phyloP scores from a whole-genome alignment of 2,888 invertebrate species.

The Polyommatus iphigenia region DNA sequence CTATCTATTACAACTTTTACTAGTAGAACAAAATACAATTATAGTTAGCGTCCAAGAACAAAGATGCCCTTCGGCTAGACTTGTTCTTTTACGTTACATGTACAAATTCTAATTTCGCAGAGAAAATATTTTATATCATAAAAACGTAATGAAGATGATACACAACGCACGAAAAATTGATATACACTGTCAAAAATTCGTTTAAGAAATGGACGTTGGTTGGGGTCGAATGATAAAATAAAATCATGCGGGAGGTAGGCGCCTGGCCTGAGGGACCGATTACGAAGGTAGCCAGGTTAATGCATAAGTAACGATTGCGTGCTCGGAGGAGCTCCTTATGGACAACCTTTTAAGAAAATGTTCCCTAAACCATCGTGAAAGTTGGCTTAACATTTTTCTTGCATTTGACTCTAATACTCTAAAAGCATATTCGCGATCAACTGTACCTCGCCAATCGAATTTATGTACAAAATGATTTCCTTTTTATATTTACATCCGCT shows the following conservation, averaged over 20 bases:
- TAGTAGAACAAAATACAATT: not conserved
- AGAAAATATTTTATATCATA: not conserved
- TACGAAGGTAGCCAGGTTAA: constrained; percentile 75
- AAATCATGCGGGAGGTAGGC: constrained; percentile 59
- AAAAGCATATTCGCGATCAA: constrained; percentile 29
- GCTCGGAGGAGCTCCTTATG: constrained; percentile 52
- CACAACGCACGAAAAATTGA: constrained; percentile 42
- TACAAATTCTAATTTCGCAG: not conserved
- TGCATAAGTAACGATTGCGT: constrained; percentile 82
- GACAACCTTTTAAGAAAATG: constrained; percentile 64
- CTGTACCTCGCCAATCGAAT: constrained; percentile 26
- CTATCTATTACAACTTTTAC: not conserved
- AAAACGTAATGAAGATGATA: constrained; percentile 6
- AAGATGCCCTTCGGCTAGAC: not conserved
- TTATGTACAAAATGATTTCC: constrained; percentile 30
- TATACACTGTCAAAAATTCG: constrained; percentile 55
- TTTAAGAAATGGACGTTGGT: constrained; percentile 45
- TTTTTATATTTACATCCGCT: constrained; percentile 16
- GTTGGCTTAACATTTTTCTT: constrained; percentile 35
- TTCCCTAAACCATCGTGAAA: constrained; percentile 46
- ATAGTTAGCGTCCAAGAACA: not conserved
- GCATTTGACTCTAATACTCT: constrained; percentile 31
- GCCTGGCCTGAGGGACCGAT: constrained; percentile 69
- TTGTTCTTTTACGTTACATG: not conserved
- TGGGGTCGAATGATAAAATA: constrained; percentile 55